Evolutionary conservation across 2,888 invertebrate species (phyloP), one percentile per base, ranked within the genome.

Genomic region (Cyrtodaria siliqua): DNA sequence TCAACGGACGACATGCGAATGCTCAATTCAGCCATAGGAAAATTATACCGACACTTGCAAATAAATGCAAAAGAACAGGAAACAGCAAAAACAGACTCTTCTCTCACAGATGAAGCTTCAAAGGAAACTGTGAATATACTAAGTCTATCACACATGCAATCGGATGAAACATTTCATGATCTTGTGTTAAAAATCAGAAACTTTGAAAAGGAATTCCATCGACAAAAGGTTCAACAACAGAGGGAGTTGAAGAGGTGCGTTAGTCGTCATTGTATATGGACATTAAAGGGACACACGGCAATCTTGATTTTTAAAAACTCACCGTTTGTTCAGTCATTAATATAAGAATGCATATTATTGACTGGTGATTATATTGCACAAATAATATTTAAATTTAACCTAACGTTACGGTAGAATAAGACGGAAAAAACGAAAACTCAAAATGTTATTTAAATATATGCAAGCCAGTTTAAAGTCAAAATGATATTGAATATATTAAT

Each of bases 181-280:
- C 59, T 81, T 29, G 78, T 78, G 53, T 50, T 75, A 20, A 78
- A 78, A 55, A 49, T 81, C 4, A 67, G 69, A 57, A 81, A 81
- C 61, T 81, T 81, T 66, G 81, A 81, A 49, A 81, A 81, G 38
- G 81, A 81, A 53, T 81, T 78, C 49, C 81, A 81, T 47, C 49
- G 81, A 42, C 81, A 81, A 40, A 81, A 75, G 24, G 81, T 81
- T 27, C 75, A 75, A 26, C 81, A 81, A 33, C 71, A 68, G 24
- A 62, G 73, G 42, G 81, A 81, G n/a, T 38, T 72, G 23, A 74
- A 69, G 69, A 68, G 81, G 81, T 81, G 57, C 6, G 60, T 18
- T n/a, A n/a, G n/a, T n/a, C n/a, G n/a, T n/a, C n/a, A n/a, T n/a
- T n/a, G n/a, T n/a, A n/a, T n/a, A n/a, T n/a, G n/a, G n/a, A n/a